phyloP scores from a whole-genome alignment of 1,140 invertebrate species.

The Dreissena polymorpha region DNA sequence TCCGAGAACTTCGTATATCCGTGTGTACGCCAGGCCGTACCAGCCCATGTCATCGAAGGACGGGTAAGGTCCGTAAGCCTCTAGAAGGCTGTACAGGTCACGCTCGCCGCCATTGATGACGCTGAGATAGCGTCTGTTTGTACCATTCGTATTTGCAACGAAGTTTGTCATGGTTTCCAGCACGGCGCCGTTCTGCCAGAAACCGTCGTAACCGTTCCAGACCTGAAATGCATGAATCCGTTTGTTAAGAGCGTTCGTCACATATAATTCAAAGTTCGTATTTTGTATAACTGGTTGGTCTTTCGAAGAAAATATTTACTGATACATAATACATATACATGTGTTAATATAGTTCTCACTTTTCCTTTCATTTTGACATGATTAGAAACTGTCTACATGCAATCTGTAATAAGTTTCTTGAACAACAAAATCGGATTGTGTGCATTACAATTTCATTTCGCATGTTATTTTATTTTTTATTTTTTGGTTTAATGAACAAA shows the following conservation, averaged over 20 bases:
- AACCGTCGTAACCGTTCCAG: slow-evolving; percentile 68
- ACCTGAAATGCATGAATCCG: slow-evolving; percentile 44
- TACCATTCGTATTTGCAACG: slow-evolving; percentile 55
- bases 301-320: too few relatives aligned
- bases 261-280: too few relatives aligned
- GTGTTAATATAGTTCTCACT: not conserved
- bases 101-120: slow-evolving; percentile 47
- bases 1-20: slow-evolving; percentile 60
- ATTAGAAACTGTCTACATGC: not conserved
- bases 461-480: too few relatives aligned
- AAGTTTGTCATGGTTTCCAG: slow-evolving; percentile 62
- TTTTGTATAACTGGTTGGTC: too few relatives aligned
- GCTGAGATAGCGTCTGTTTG: slow-evolving; percentile 53
- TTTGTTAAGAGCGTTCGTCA: not conserved
- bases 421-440: too few relatives aligned
- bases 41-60: slow-evolving; percentile 68
- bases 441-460: too few relatives aligned
- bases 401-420: not conserved
- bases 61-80: slow-evolving; percentile 65
- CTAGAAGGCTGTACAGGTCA: slow-evolving; percentile 55
- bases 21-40: slow-evolving; percentile 59
- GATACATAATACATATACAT: not conserved
- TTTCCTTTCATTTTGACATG: not conserved
- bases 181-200: slow-evolving; percentile 66
- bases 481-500: too few relatives aligned